Evolutionary conservation across 2,888 invertebrate species (phyloP), one percentile per base, ranked within the genome.

Genomic region (Ptilodon capucinus): DNA sequence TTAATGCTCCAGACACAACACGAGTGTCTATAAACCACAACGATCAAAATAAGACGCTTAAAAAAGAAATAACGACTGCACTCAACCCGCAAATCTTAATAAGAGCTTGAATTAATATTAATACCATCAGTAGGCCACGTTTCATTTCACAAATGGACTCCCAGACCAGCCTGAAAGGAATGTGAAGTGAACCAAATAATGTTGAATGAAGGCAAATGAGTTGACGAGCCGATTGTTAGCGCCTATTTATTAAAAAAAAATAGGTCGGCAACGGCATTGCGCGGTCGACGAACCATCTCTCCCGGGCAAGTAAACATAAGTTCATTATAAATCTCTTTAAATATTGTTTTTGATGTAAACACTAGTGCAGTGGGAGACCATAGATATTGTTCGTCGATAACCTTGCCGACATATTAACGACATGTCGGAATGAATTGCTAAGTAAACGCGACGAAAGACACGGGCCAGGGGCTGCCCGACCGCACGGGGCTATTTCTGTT

Each of bases 401-500:
- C 76, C 79, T 77, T 71, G 85, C 80, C 86, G 88, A 89, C 85
- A 84, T 77, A 78, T 87, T 84, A 84, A 89, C 77, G 86, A 84
- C 74, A 82, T 79, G 80, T 81, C 76, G 73, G 76, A 80, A 79
- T 72, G 75, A 79, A 82, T 84, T 75, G 80, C 79, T 81, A 76
- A 81, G 84, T 76, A 79, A 70, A 66, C 64, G 69, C 76, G 88
- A 76, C 73, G 87, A 89, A 69, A 84, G 85, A 87, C 81, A 80
- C 70, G 73, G 79, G 71, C 81, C 89, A 87, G 82, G 76, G 77
- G 71, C 76, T 68, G 66, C 65, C 64, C 68, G 74, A 68, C 68
- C 74, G 72, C 71, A 75, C 63, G 64, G 60, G 60, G 76, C 84
- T 90, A 89, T 90, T 90, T 88, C 74, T 75, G 83, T 73, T 67